Evolutionary conservation across 2,797 vertebrate species (phyloP), one percentile per base, ranked within the genome.

Genomic region (Peromyscus nudipes): DNA sequence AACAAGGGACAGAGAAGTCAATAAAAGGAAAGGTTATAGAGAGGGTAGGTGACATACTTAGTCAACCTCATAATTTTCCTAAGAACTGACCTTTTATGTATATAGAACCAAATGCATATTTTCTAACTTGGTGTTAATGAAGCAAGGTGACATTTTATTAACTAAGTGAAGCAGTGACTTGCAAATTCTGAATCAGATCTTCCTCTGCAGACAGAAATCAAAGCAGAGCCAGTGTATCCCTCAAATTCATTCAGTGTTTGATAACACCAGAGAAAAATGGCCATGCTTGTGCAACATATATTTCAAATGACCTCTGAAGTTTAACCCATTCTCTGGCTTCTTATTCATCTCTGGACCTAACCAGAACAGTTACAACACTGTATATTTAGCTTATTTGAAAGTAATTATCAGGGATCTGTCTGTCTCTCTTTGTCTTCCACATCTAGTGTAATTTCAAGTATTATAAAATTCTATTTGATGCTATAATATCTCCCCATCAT

Each of bases 61-160:
- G 64, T 71, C 29, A 94, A 81, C 7, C 34, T 81, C 84, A 83
- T 75, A 57, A 34, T 75, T 93, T 97, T 92, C 67, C 67, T 29
- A 83, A 80, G 73, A 79, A 84, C 23, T 89, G 69, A 77, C 3
- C 57, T 92, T 90, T 89, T 86, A 84, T 90, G 46, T 92, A 65
- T 76, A 84, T 85, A 80, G 55, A 85, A 85, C 2, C 77, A 96
- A 89, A 52, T 92, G 17, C 23, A 55, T 52, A 88, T 85, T 85
- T 95, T 95, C 85, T 31, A 93, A 80, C 89, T 96, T 94, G 80
- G 43, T 93, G 80, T 85, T 93, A 94, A 90, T 94, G 79, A 96
- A 94, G 40, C 69, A 90, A 93, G 60, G 34, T 92, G 55, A 71
- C 80, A 92, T 91, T 89, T 97, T 92, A 89, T 77, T 86, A 94